Conservation (phyloP, 2,888 invertebrate genomes). For the Drosophila colorata region DNA sequence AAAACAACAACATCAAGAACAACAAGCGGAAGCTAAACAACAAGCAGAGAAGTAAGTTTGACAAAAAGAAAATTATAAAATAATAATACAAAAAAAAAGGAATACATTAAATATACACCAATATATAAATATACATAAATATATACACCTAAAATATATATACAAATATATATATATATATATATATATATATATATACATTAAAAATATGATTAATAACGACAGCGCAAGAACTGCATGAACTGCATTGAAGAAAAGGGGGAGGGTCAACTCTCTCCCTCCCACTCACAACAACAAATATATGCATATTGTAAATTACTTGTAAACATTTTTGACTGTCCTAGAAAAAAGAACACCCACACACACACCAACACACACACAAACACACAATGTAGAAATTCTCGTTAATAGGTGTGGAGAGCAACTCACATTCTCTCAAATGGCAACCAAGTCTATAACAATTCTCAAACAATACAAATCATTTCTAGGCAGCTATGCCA, state of each 20-base stretch:
- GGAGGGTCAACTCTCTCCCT: constrained; percentile 17
- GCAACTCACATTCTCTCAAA: constrained; percentile 3
- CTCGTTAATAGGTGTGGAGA: constrained; percentile 22
- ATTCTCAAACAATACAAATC: constrained; percentile 42
- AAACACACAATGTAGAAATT: constrained; percentile 36
- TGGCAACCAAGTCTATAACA: constrained; percentile 25
- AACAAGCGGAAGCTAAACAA: constrained; percentile 28
- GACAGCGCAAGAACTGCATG: constrained; percentile 15
- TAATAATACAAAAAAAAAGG: constrained; percentile 30
- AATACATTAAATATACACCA: constrained; percentile 78
- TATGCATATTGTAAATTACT: constrained; percentile 64
- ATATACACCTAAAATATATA: constrained; percentile 52
- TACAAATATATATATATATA: constrained; percentile 40
- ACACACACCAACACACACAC: neutral
- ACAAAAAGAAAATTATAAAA: constrained; percentile 38
- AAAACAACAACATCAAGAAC: constrained; percentile 76
- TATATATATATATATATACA: constrained; percentile 44
- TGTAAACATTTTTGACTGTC: constrained; percentile 66
- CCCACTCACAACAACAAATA: constrained; percentile 35
- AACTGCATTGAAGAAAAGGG: constrained; percentile 4
- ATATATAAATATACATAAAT: constrained; percentile 77
- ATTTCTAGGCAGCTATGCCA: constrained; percentile 53
- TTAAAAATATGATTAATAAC: constrained; percentile 52
- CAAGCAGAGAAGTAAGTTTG: constrained; percentile 48
- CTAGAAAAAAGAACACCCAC: constrained; percentile 22